Base-by-base conservation (phyloP, 2,888 invertebrate genomes). In the Encarsia formosa region DNA sequence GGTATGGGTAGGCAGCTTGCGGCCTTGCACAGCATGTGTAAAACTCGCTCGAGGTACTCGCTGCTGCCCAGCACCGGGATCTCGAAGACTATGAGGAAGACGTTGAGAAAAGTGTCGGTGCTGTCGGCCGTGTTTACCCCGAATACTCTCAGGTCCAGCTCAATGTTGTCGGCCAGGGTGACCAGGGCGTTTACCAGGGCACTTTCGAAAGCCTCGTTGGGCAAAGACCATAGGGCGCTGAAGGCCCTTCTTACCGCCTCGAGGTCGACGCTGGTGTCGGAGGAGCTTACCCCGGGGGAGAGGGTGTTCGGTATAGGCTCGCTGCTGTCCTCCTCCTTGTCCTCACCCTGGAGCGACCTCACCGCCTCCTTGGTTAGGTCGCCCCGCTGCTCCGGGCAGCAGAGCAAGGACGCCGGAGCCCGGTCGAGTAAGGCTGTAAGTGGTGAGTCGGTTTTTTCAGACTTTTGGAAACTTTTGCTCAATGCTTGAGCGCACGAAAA, bases 251-350 rank as follows among this genome's bases (percentile, higher is more conserved):
- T 78, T 61, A 90, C 81, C 1, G 88, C 80, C 0, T 79, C 78
- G 43, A 89, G 78, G 72, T 91, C 91, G n/a, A 91, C 78, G 20
- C 63, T 71, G 3, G 73, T 72, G 45, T 75, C 75, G 54, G 73
- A 74, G n/a, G n/a, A n/a, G n/a, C n/a, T n/a, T n/a, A n/a, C n/a
- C n/a, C n/a, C n/a, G 26, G 67, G 65, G 41, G 65, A 65, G 50
- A 69, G 70, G 58, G 69, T 71, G 53, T 66, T 64, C 20, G 75
- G 74, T 24, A 69, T 65, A 16, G 69, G 68, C 58, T 67, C 82
- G 54, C 83, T 80, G 64, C 87, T 84, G 65, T 93, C 92, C 64
- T 87, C 85, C 68, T 93, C 93, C 75, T 93, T 93, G 63, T 94
- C 93, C 59, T 93, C 92, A 45, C 83, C 85, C 69, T 87, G 87